Conservation (phyloP, 2,113 vertebrate genomes). For the Anser cygnoides region DNA sequence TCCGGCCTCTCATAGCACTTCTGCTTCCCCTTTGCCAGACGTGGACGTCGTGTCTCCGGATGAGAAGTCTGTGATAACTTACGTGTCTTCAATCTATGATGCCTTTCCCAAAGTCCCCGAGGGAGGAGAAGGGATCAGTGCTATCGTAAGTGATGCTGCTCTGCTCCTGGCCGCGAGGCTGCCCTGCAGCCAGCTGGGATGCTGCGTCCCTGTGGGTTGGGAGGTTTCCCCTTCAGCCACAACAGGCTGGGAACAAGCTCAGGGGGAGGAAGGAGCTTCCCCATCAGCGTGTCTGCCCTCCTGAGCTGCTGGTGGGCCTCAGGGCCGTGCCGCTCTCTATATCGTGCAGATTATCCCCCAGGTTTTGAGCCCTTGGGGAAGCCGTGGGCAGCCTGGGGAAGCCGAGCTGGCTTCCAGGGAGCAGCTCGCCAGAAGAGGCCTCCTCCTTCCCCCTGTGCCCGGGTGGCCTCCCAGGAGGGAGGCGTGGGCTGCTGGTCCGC, state of each 20-base stretch:
- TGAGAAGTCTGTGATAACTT: slow-evolving; percentile 99
- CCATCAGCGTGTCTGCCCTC: accelerated
- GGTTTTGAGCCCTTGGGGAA: neutral
- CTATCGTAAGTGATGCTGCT: slow-evolving; percentile 80
- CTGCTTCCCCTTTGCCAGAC: slow-evolving; percentile 74
- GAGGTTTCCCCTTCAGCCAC: neutral
- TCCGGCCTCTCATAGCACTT: neutral
- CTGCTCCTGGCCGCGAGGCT: neutral
- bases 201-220: neutral
- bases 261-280: neutral
- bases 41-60: slow-evolving; percentile 96
- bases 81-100: slow-evolving; percentile 98
- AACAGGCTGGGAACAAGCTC: neutral
- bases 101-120: slow-evolving; percentile 98
- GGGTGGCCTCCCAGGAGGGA: neutral
- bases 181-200: too few species aligned
- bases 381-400: neutral
- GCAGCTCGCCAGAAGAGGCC: neutral
- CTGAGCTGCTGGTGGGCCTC: neutral
- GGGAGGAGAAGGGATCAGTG: slow-evolving; percentile 92
- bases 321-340: accelerated
- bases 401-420: neutral
- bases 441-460: neutral
- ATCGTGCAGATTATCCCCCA: neutral
- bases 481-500: accelerated